Evolutionary conservation across 2,888 invertebrate genomes (phyloP).

Genomic region (Stramonita haemastoma): DNA sequence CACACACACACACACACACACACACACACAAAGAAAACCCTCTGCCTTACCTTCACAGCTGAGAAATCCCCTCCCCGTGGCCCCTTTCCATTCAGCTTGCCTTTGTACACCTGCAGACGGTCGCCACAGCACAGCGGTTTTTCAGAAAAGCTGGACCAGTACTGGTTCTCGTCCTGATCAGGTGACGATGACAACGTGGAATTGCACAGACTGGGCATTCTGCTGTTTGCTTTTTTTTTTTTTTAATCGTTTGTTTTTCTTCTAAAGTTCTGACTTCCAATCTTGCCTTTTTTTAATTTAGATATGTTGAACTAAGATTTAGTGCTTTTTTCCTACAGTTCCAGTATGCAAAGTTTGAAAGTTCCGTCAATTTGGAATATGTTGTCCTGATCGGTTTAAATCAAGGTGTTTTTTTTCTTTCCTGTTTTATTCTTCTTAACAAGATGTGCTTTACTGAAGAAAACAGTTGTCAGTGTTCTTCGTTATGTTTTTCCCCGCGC

Average conservation of each 20-base stretch:
- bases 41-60: slow-evolving; percentile 43
- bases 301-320: not conserved
- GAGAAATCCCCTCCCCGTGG: slow-evolving; percentile 45
- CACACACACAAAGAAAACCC: no score
- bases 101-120: slow-evolving; percentile 47
- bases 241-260: not conserved
- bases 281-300: not conserved
- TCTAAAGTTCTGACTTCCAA: not conserved
- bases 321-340: not conserved
- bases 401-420: no score
- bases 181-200: slow-evolving; percentile 45
- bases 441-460: no score
- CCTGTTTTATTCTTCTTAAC: no score
- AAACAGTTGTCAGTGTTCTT: no score
- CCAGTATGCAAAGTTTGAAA: no score
- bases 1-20: no score
- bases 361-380: no score
- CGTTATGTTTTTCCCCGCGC: no score
- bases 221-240: not conserved
- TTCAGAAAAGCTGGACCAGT: slow-evolving; percentile 48
- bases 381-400: no score
- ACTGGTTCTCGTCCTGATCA: slow-evolving; percentile 43
- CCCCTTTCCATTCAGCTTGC: slow-evolving; percentile 48
- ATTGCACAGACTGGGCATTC: slow-evolving; percentile 44
- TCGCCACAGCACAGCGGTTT: slow-evolving; percentile 42